A percentile compares a stretch with the other conserved stretches of the same genome.
Conservation (phyloP, 2,888 invertebrate genomes). For the Camptogramma bilineatum region DNA sequence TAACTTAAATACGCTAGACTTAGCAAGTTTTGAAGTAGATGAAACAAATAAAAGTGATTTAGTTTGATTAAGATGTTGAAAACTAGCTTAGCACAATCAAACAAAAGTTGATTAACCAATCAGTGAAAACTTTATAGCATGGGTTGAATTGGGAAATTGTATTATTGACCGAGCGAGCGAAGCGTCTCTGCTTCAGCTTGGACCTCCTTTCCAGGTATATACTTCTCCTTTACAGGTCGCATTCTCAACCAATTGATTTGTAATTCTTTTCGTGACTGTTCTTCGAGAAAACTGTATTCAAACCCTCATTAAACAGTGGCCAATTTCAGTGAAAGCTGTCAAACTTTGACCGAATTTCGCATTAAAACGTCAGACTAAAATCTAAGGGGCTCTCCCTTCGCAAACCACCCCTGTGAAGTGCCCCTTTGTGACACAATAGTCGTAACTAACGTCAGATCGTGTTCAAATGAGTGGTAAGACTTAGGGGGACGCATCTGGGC, state of each 20-base stretch:
- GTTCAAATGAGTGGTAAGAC: slow-evolving; percentile 45
- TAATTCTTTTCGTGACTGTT: neutral
- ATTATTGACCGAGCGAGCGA: too few species aligned
- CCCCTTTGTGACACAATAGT: slow-evolving; percentile 42
- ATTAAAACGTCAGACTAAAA: slow-evolving; percentile 30
- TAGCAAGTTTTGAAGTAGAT: neutral
- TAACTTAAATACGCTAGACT: neutral
- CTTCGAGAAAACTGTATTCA: neutral
- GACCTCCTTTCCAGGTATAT: too few species aligned
- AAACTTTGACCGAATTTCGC: slow-evolving; percentile 28
- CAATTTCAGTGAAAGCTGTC: slow-evolving; percentile 19
- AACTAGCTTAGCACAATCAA: neutral
- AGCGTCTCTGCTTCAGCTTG: too few species aligned
- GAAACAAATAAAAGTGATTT: neutral
- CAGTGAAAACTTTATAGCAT: neutral
- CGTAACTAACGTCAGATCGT: slow-evolving; percentile 43
- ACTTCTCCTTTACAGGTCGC: too few species aligned
- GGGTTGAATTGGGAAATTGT: neutral
- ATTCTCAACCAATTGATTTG: too few species aligned
- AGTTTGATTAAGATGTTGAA: neutral
- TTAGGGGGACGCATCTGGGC: slow-evolving; percentile 42
- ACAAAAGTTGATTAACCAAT: neutral
- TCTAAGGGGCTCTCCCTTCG: slow-evolving; percentile 24
- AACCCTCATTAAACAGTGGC: slow-evolving; percentile 14
- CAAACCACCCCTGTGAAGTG: slow-evolving; percentile 38